Percentiles rank a stretch among this genome's conserved stretches.
These are phyloP conservation scores for Lamprologus speciosus DNA, from an alignment of 2,113 vertebrate genomes.

Conservation along the genomic window DNA sequence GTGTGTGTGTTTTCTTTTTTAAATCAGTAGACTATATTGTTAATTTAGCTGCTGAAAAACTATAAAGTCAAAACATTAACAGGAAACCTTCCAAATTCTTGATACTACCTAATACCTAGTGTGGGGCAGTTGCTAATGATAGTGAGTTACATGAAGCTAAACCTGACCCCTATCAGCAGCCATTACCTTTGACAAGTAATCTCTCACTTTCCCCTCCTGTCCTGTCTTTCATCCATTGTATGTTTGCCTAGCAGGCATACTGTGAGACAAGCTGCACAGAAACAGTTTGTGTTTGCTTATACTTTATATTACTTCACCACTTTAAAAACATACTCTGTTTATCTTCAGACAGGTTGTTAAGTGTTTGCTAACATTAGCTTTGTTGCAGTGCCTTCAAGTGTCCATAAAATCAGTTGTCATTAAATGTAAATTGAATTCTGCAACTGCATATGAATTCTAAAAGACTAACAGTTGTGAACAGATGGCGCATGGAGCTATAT, in stretches of 20 bases:
- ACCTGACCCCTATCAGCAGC: background rate
- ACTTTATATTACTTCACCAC: background rate
- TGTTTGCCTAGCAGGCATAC: background rate
- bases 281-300: background rate
- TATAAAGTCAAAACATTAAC: background rate
- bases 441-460: background rate
- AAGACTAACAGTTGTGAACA: background rate
- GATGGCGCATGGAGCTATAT: background rate
- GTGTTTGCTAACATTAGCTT: background rate
- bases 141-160: background rate
- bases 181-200: background rate
- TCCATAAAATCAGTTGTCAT: background rate
- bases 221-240: background rate
- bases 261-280: background rate
- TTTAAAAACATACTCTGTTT: background rate
- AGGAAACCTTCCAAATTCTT: background rate
- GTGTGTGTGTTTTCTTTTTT: background rate
- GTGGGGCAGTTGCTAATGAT: background rate
- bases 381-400: background rate
- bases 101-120: background rate
- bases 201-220: background rate
- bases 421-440: background rate
- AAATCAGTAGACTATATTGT: background rate
- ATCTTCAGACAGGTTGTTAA: background rate
- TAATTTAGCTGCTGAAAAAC: background rate